A percentile compares a stretch with the other conserved stretches of the same genome.
Conservation (phyloP, 2,888 invertebrate genomes). For the Pseudanteris insignis region DNA sequence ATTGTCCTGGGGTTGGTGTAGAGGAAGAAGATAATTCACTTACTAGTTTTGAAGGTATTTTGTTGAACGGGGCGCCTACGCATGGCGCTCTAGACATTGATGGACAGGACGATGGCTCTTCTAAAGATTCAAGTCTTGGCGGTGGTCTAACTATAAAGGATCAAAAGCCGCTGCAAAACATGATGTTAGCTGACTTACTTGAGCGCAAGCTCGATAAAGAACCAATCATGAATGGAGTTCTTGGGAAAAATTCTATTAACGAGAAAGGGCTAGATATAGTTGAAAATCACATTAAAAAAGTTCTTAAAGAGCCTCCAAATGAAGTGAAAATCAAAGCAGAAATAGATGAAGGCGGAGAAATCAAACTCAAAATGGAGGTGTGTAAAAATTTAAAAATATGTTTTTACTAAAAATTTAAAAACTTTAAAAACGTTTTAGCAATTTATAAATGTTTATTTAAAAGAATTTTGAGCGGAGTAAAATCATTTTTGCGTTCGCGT, state of each 20-base stretch:
- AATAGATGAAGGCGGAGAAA: slow-evolving; percentile 31
- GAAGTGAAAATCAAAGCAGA: slow-evolving; percentile 46
- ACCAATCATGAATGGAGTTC: slow-evolving; percentile 70
- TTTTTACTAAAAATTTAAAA: too few species aligned
- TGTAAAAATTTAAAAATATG: too few species aligned
- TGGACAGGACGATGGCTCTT: slow-evolving; percentile 69
- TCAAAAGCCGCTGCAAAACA: slow-evolving; percentile 69
- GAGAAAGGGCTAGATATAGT: slow-evolving; percentile 72
- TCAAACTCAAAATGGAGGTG: slow-evolving; percentile 56
- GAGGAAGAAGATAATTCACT: slow-evolving; percentile 73
- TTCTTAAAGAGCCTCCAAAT: slow-evolving; percentile 60
- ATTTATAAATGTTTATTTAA: not conserved
- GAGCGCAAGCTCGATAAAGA: slow-evolving; percentile 79
- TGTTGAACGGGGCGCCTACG: slow-evolving; percentile 71
- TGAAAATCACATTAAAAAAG: slow-evolving; percentile 71
- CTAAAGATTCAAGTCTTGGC: slow-evolving; percentile 67
- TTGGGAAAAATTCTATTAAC: slow-evolving; percentile 69
- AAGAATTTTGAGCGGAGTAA: too few species aligned
- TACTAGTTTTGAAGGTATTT: slow-evolving; percentile 73
- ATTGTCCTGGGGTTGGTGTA: slow-evolving; percentile 67
- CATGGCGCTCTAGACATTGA: slow-evolving; percentile 66
- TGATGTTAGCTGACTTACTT: slow-evolving; percentile 82
- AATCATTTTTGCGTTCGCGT: too few species aligned
- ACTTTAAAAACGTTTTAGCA: too few species aligned
- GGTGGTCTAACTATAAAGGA: slow-evolving; percentile 64